phyloP scores from a whole-genome alignment of 1,140 invertebrate genomes.

The Drosophila kurseongensis region DNA sequence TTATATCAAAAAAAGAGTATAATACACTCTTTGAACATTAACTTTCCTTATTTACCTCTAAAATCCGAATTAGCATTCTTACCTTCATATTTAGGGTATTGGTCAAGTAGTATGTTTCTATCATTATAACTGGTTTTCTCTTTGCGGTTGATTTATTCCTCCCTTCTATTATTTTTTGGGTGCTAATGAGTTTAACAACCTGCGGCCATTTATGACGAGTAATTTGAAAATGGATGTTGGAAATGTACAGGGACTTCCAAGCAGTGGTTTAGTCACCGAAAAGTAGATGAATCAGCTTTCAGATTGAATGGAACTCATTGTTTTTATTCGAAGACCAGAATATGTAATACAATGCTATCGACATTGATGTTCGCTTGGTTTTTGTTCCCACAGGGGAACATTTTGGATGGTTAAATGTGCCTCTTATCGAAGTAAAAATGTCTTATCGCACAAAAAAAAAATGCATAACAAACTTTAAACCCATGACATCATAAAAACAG shows the following conservation, averaged over 20 bases:
- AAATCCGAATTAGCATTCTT: background rate
- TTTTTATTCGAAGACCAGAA: background rate
- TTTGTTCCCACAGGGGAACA: no score
- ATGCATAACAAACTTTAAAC: constrained; percentile 8
- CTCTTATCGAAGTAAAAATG: constrained; percentile 10
- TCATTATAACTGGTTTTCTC: constrained; percentile 13
- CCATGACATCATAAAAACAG: constrained; percentile 29
- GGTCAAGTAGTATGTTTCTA: background rate
- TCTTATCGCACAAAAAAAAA: constrained; percentile 20
- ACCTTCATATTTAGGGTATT: background rate
- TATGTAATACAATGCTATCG: no score
- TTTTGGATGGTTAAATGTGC: background rate
- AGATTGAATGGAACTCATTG: constrained; percentile 6
- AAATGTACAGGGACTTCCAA: constrained; percentile 30
- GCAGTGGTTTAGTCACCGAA: constrained; percentile 21
- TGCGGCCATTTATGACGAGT: constrained; percentile 44
- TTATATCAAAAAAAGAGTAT: no score
- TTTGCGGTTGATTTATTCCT: constrained; percentile 36
- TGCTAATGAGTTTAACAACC: constrained; percentile 71
- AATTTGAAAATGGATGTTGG: constrained; percentile 31
- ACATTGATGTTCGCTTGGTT: no score
- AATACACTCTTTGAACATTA: no score
- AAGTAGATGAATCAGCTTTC: constrained; percentile 2
- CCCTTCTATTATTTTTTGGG: constrained; percentile 28
- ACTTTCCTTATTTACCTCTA: background rate